These are phyloP conservation scores for Rhinoraja longicauda DNA, from an alignment of 2,797 vertebrate genomes.

Conservation along the genomic window DNA sequence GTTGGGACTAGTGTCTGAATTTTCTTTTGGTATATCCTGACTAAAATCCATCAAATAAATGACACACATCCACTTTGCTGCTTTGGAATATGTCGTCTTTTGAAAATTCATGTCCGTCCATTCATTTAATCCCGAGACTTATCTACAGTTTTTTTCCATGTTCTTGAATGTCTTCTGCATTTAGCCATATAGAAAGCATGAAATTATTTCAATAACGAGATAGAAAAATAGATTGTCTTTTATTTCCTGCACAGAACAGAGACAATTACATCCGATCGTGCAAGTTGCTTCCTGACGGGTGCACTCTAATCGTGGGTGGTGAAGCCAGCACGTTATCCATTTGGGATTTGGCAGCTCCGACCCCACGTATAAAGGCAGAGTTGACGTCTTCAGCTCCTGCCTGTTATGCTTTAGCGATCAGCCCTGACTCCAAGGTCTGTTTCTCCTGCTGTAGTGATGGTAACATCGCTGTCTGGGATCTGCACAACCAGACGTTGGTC, in stretches of 20 bases:
- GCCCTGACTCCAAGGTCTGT: conserved; percentile 75
- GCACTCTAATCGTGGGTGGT: conserved; percentile 71
- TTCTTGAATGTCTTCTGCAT: background rate
- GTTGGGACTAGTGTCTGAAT: background rate
- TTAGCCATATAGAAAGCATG: background rate
- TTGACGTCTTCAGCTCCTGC: conserved; percentile 72
- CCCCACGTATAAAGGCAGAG: conserved; percentile 73
- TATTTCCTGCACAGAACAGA: conserved; percentile 58
- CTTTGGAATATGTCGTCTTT: background rate
- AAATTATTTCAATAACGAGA: background rate
- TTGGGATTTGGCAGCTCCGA: conserved; percentile 73
- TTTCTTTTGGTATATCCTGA: background rate
- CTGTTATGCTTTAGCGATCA: conserved; percentile 74
- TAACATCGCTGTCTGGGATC: conserved; percentile 75
- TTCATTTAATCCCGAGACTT: background rate
- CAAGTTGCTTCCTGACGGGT: conserved; percentile 70
- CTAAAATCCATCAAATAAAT: background rate
- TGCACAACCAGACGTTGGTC: conserved; percentile 72
- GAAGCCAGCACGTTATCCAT: conserved; percentile 75
- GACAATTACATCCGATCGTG: conserved; percentile 78
- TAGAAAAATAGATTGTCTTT: background rate
- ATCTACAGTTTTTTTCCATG: background rate
- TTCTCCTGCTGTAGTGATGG: conserved; percentile 76
- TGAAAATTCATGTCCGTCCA: background rate
- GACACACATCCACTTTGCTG: background rate